Base-by-base conservation (phyloP, 2,888 invertebrate species). In the Steromphala cineraria region DNA sequence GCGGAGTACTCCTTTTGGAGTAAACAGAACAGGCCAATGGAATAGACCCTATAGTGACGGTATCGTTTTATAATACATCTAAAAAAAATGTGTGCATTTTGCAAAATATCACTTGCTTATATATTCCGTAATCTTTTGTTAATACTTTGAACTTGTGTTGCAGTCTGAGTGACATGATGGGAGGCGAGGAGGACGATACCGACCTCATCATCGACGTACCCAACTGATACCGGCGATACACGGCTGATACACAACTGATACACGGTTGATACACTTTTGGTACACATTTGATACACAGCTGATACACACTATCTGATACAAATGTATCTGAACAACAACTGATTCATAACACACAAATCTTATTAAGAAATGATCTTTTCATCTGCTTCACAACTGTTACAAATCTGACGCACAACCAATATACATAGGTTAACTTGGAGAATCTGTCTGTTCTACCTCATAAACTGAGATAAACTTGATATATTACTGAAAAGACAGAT, bases 171-270 rank as follows among this genome's bases (percentile, higher is more conserved):
- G 82, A 76, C 55, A 55, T 76, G 24, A 82, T 86, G 24, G 83
- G 83, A 19, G 89, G 87, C 46, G 91, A 90, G 55, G 91, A 91
- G 28, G 90, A 91, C 53, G 91, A 91, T 76, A 88, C 88, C 74
- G 91, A 90, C 75, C 86, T 91, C 15, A 87, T 91, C 10, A 91
- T 91, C 76, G 91, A 91, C 84, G 86, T 90, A 17, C 88, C 88
- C 28, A 85, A 87, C 67, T 87, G 84, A 85, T 15, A 13, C 71
- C 15, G 7, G 0, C 31, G 21, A 55, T 56, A 56, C 24, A 56
- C 24, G n/a, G 13, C 24, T 28, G 24, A 7, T 56, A 56, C 56
- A 56, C 1, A 56, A n/a, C 24, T 19, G n/a, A 56, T 56, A 15
- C 56, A 56, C 56, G n/a, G 13, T 13, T 19, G 13, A 56, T 5